Evolutionary conservation across 2,888 invertebrate species (phyloP).

Genomic region (Pilophorus perplexus): DNA sequence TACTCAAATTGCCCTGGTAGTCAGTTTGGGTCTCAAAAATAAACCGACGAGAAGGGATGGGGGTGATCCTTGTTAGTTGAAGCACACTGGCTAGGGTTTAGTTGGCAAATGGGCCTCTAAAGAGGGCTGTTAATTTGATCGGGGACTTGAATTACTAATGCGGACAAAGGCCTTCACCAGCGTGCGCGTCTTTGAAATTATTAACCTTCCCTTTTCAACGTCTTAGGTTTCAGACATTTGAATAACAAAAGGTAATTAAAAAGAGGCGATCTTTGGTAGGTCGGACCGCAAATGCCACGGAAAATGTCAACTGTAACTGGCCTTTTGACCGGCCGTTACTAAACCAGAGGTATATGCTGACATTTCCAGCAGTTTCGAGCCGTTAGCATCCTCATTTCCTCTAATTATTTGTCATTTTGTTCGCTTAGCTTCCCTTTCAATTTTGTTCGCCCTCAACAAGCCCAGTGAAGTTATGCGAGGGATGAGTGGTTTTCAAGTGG

Average conservation of each 20-base stretch:
- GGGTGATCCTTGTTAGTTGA: too few species aligned
- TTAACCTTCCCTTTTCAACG: constrained; percentile 21
- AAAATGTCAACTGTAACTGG: constrained; percentile 45
- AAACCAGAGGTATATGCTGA: constrained; percentile 41
- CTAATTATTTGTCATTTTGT: constrained; percentile 29
- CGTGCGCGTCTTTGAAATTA: background rate
- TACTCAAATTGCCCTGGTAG: too few species aligned
- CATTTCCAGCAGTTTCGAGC: constrained; percentile 33
- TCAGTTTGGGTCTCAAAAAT: too few species aligned
- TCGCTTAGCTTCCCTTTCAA: background rate
- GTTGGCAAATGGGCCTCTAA: too few species aligned
- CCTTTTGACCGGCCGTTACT: constrained; percentile 45
- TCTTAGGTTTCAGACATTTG: constrained; percentile 36
- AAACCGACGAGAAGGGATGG: too few species aligned
- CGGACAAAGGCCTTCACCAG: background rate
- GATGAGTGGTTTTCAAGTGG: too few species aligned
- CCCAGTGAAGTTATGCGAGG: too few species aligned
- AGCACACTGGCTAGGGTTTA: too few species aligned
- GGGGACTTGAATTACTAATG: too few species aligned
- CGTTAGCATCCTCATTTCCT: constrained; percentile 29
- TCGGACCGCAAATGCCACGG: constrained; percentile 46
- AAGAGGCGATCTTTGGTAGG: constrained; percentile 41
- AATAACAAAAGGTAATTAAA: constrained; percentile 38
- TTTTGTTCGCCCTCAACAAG: too few species aligned
- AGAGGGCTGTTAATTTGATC: too few species aligned